Evolutionary conservation across 2,113 vertebrate genomes (phyloP).

Genomic region (Catharus fuscescens): DNA sequence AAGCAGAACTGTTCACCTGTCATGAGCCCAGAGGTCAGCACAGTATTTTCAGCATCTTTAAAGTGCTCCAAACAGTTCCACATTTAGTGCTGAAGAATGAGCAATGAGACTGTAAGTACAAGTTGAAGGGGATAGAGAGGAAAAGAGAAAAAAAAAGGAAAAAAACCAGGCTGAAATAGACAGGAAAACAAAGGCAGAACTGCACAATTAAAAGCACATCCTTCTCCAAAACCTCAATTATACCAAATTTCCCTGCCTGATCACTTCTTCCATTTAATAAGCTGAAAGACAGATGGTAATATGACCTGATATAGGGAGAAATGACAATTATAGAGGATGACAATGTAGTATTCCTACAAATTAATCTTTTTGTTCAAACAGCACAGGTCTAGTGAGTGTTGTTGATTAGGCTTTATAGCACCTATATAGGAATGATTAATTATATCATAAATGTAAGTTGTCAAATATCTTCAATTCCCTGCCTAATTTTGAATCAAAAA

Average conservation of each 20-base stretch:
- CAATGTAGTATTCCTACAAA: not conserved
- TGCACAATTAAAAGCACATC: not conserved
- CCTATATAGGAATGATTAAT: not conserved
- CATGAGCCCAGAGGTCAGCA: not conserved
- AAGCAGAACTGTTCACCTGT: not conserved
- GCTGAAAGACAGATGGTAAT: not conserved
- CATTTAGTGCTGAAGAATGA: not conserved
- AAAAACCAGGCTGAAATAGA: not conserved
- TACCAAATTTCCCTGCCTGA: not conserved
- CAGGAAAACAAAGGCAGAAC: not conserved
- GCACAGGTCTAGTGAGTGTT: not conserved
- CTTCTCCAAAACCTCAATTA: not conserved
- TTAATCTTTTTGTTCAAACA: not conserved
- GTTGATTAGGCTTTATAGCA: not conserved
- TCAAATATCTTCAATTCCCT: not conserved
- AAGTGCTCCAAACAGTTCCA: not conserved
- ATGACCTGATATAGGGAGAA: not conserved
- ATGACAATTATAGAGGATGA: not conserved
- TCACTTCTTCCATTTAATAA: not conserved
- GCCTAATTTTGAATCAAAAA: constrained; percentile 35
- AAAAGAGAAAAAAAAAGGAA: too few species aligned
- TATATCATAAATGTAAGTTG: not conserved
- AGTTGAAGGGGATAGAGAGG: not conserved
- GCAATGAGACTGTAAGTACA: not conserved
- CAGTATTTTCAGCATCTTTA: not conserved